These are phyloP conservation scores for Triops longicaudatus DNA, from an alignment of 1,140 invertebrate genomes.

Conservation along the genomic window DNA sequence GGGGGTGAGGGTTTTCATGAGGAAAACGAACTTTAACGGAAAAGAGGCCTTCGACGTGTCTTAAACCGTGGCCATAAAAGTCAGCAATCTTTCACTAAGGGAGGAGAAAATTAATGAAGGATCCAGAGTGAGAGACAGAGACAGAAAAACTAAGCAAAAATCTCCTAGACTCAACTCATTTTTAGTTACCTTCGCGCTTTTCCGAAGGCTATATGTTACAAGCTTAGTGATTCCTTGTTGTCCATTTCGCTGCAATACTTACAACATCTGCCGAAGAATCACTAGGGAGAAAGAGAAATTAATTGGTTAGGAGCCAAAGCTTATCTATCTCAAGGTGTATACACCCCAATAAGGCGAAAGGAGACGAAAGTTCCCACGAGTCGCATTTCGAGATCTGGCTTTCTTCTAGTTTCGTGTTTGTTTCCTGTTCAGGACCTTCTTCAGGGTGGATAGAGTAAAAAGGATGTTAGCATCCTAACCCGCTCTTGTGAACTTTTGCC, in stretches of 20 bases:
- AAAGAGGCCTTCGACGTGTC: neutral
- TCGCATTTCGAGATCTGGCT: neutral
- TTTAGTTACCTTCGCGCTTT: too few species aligned
- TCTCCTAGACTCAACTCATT: too few species aligned
- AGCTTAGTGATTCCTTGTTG: neutral
- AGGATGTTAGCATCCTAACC: neutral
- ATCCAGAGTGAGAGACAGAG: neutral
- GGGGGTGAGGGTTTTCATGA: neutral
- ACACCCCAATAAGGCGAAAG: neutral
- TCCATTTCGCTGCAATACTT: neutral
- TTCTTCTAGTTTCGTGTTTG: neutral
- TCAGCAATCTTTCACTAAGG: conserved; percentile 8
- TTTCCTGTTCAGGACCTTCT: neutral
- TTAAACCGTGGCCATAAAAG: conserved; percentile 12
- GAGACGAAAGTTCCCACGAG: neutral
- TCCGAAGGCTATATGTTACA: too few species aligned
- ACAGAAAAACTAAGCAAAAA: neutral
- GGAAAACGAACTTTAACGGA: neutral
- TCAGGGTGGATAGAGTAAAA: neutral
- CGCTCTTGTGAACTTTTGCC: too few species aligned
- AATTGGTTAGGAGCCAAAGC: neutral
- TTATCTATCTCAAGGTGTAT: neutral
- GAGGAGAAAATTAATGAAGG: conserved; percentile 12
- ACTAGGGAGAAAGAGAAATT: neutral
- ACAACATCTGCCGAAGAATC: neutral